Base-by-base conservation (phyloP, 1,140 invertebrate genomes). In the Idris sp. region DNA sequence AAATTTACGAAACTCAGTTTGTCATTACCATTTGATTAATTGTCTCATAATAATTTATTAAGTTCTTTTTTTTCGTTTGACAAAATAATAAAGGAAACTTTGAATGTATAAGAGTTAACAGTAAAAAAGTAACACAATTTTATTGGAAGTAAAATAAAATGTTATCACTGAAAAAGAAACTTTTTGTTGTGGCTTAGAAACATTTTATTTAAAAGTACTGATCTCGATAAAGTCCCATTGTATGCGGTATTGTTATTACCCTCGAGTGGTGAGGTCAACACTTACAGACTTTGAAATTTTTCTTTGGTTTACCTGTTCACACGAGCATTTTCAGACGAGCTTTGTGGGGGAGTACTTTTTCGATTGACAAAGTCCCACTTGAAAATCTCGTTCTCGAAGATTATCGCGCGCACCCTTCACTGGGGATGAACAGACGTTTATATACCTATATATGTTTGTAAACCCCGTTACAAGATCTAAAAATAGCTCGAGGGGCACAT, bases 391-490 rank as follows among this genome's bases (percentile, higher is more conserved):
- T 19, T 53, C 9, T 30, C 44, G 44, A 58, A 68, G 64, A 68
- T 68, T 68, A 68, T 68, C 51, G 53, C 64, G 53, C 53, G 64
- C 64, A 68, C 64, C 53, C 64, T 58, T 58, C 53, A 58, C 35
- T 58, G 36, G 64, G 64, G 53, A 68, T 53, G 51, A 43, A 44
- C 64, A 58, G 51, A 56, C n/a, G n/a, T n/a, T n/a, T n/a, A n/a
- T n/a, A n/a, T n/a, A n/a, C n/a, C n/a, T n/a, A n/a, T 44, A 67
- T 10, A 67, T 67, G 56, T 67, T 67, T 67, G 62, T 67, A 56
- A 67, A 67, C 62, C 62, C 62, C 35, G 43, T 67, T 48, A 35
- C 18, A 33, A 18, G 26, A 48, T 48, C 43, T 48, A 56, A 56
- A 65, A 67, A 56, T 49, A 67, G 43, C 51, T 48, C 5, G 41